Evolutionary conservation across 2,113 vertebrate genomes (phyloP).

Genomic region (Puntigrus tetrazona): DNA sequence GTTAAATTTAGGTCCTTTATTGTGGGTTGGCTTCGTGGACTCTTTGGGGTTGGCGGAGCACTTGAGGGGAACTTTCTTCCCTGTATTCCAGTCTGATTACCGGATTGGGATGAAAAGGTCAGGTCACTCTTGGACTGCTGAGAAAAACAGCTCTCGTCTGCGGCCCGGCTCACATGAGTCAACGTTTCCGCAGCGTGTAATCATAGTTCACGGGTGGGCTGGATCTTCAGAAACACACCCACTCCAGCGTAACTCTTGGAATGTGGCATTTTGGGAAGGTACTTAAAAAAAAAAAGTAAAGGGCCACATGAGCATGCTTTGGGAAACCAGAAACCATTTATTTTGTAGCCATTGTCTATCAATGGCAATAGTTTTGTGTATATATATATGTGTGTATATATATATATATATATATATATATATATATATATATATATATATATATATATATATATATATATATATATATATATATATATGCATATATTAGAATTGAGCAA

Average conservation of each 20-base stretch:
- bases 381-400: no score
- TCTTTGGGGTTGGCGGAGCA: not conserved
- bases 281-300: not conserved
- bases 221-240: not conserved
- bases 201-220: not conserved
- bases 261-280: not conserved
- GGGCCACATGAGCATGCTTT: not conserved
- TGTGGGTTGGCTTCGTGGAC: not conserved
- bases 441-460: no score
- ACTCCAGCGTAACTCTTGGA: not conserved
- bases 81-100: not conserved
- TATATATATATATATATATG: not conserved
- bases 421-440: no score
- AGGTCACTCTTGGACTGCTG: not conserved
- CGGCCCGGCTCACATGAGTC: not conserved
- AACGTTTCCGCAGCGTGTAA: not conserved
- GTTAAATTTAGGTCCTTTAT: not conserved
- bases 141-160: not conserved
- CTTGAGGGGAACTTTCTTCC: not conserved
- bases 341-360: not conserved
- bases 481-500: not conserved
- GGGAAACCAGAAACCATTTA: not conserved
- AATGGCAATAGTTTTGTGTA: not conserved
- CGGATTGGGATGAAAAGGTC: not conserved
- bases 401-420: no score